Evolutionary conservation across 2,888 invertebrate species (phyloP), one percentile per base, ranked within the genome.

Genomic region (Nephrotoma flavescens): DNA sequence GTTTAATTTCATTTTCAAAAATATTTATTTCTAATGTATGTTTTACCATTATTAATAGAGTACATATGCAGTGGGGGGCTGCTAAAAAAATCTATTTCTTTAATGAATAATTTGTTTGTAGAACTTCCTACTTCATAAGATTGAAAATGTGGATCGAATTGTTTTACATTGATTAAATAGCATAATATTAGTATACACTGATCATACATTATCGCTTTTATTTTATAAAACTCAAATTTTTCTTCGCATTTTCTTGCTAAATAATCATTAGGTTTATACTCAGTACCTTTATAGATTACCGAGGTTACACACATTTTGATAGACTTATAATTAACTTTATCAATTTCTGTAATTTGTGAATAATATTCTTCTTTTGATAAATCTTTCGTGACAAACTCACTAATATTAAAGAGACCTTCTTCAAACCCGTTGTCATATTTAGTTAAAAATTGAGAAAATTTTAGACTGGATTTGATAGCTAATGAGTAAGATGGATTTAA

Each of bases 401-500:
- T 52, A 45, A 42, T 42, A 41, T 41, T 85, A 83, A 87, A 19
- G 19, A 19, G 31, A 83, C 42, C 11, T 4, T 57, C 41, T n/a
- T 52, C 83, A 84, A 87, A 41, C 0, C 44, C 86, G 19, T 19
- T 19, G 0, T 19, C 19, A 19, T 19, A 19, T 19, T 19, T 19
- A 19, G 19, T 19, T 19, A 19, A 19, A 19, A 88, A 87, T 0
- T 86, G 86, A 5, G 88, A 86, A 86, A 88, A 87, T 87, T 87
- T 86, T 85, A 87, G 42, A 71, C 86, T 83, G 47, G 57, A 85
- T 86, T 88, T 87, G 45, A 87, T 86, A 71, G 88, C 44, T 41
- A 87, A 11, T 45, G 88, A 86, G 85, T 86, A 57, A 45, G 87
- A 71, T 47, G 87, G 86, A 87, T 87, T 88, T 85, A 86, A 9